These are phyloP conservation scores for Spondyliosoma cantharus DNA, from an alignment of 2,797 vertebrate species.

Conservation along the genomic window DNA sequence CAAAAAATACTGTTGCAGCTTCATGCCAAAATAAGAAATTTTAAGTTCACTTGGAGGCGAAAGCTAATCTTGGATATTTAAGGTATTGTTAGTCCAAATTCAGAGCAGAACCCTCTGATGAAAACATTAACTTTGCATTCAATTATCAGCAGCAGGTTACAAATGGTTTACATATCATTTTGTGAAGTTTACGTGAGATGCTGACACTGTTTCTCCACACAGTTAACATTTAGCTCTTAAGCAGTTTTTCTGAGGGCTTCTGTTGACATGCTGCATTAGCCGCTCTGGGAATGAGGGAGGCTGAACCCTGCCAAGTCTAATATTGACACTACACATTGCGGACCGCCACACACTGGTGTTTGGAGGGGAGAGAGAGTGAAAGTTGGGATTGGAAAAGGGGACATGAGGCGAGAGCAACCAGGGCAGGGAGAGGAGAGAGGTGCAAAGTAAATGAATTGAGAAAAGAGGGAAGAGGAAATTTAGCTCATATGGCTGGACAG, in stretches of 20 bases:
- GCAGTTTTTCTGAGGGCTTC: conserved; percentile 37
- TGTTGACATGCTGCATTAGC: conserved; percentile 62
- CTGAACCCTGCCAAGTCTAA: conserved; percentile 72
- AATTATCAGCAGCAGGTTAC: neutral
- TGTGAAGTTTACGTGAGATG: neutral
- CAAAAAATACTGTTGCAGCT: neutral
- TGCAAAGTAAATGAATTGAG: neutral
- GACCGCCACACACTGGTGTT: conserved; percentile 61
- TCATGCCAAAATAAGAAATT: neutral
- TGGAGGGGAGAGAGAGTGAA: neutral
- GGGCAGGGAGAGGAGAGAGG: neutral
- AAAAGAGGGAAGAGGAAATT: neutral
- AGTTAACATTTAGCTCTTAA: conserved; percentile 17
- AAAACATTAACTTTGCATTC: neutral
- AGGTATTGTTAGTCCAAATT: neutral
- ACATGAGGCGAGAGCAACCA: neutral
- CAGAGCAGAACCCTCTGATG: neutral
- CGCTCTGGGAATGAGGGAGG: conserved; percentile 54
- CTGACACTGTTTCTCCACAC: conserved; percentile 33
- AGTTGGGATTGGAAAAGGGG: conserved; percentile 3
- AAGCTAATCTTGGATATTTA: neutral
- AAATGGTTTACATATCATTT: neutral
- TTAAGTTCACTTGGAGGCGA: neutral
- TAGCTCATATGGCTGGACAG: neutral
- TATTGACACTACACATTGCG: conserved; percentile 73